Evolutionary conservation across 2,888 invertebrate species (phyloP).

Genomic region (Cephus nigrinus): DNA sequence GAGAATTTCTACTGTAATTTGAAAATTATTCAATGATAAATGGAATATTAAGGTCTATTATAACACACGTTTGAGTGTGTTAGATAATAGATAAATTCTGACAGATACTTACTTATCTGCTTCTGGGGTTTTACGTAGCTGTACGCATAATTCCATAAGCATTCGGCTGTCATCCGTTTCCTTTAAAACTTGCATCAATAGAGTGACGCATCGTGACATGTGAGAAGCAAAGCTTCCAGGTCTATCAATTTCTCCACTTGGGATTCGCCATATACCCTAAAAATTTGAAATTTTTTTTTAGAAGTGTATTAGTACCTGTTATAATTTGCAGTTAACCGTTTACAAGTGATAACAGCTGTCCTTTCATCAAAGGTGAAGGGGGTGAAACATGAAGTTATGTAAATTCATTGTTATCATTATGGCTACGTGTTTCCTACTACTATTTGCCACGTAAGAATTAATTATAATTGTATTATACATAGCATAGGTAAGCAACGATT

Average conservation of each 20-base stretch:
- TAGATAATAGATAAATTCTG: slow-evolving; percentile 1
- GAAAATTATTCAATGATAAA: no score
- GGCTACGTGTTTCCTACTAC: not conserved
- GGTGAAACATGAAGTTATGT: not conserved
- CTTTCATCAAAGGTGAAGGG: not conserved
- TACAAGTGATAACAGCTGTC: not conserved
- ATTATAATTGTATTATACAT: not conserved
- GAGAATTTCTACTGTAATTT: no score
- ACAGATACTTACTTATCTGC: slow-evolving; percentile 77
- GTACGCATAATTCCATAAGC: slow-evolving; percentile 82
- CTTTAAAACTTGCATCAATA: slow-evolving; percentile 84
- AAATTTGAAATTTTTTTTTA: slow-evolving; percentile 21
- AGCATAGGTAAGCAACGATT: not conserved
- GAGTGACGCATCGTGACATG: slow-evolving; percentile 85
- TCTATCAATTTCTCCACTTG: slow-evolving; percentile 88
- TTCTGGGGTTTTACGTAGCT: slow-evolving; percentile 84
- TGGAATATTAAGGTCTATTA: no score
- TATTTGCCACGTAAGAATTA: not conserved
- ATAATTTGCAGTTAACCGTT: no score
- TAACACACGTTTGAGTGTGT: not conserved
- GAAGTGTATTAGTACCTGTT: not conserved
- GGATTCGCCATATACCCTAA: slow-evolving; percentile 92
- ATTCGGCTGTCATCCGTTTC: slow-evolving; percentile 84
- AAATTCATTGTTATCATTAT: not conserved
- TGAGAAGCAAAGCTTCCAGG: slow-evolving; percentile 93